Conservation (phyloP, 35 echinoderm and acorn worm species). For the Patiria miniata region DNA sequence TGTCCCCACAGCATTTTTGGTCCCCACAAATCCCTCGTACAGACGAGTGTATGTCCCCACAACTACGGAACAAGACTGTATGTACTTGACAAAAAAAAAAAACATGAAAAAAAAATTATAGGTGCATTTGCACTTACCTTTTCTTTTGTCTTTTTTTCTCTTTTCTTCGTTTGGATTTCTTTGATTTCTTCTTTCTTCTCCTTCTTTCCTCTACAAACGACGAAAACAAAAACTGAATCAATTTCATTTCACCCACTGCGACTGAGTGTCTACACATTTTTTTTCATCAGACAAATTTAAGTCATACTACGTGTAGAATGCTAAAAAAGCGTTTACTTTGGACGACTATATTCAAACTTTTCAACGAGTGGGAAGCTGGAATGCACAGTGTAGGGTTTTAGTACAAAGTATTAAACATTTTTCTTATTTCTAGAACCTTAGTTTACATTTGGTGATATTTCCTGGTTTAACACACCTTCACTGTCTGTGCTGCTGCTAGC, state of each 20-base stretch:
- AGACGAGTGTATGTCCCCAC: too few relatives aligned
- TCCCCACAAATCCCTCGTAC: too few relatives aligned
- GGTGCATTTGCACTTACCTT: slow-evolving; percentile 10
- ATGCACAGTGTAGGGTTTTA: not conserved
- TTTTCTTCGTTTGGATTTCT: slow-evolving; percentile 34
- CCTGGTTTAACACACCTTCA: slow-evolving; percentile 66
- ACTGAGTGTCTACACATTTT: too few relatives aligned
- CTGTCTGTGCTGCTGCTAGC: slow-evolving; percentile 56
- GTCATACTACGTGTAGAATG: too few relatives aligned
- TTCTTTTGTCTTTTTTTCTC: slow-evolving; percentile 53
- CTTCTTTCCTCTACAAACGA: slow-evolving; percentile 47
- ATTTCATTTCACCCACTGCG: too few relatives aligned
- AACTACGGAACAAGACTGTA: too few relatives aligned
- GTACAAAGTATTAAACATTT: too few relatives aligned
- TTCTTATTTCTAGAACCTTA: too few relatives aligned
- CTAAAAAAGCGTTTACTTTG: too few relatives aligned
- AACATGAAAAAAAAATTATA: not conserved
- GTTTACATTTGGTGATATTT: too few relatives aligned
- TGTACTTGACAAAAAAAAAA: not conserved
- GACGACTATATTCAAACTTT: not conserved
- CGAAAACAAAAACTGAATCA: not conserved
- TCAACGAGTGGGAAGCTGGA: not conserved
- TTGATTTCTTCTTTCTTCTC: slow-evolving; percentile 45
- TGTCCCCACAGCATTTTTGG: too few relatives aligned
- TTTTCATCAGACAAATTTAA: too few relatives aligned